Evolutionary conservation across 1,140 invertebrate genomes (phyloP).

Genomic region (Drosophila insularis): DNA sequence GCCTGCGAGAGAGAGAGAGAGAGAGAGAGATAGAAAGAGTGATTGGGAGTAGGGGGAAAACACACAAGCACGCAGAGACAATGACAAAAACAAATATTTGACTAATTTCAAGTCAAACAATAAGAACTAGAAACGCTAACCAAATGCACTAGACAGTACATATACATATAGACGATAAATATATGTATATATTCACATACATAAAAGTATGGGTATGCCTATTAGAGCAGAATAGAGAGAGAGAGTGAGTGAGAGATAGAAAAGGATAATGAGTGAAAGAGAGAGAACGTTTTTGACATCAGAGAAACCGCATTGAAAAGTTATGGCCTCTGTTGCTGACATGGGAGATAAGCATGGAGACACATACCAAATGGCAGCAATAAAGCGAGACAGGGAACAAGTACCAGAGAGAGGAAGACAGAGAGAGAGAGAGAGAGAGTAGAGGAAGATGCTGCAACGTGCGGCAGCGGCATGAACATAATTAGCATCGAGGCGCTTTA

Average conservation of each 20-base stretch:
- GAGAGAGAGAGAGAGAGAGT: not conserved
- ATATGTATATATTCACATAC: not conserved
- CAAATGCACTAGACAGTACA: slow-evolving; percentile 9
- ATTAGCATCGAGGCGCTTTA: slow-evolving; percentile 72
- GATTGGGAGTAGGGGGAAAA: not conserved
- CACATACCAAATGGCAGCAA: slow-evolving; percentile 1
- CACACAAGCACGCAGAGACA: slow-evolving; percentile 13
- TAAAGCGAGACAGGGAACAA: not conserved
- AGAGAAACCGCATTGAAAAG: slow-evolving; percentile 14
- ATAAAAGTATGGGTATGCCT: not conserved
- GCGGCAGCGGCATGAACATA: slow-evolving; percentile 48
- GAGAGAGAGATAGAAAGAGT: not conserved
- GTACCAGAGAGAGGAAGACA: not conserved
- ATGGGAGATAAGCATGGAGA: slow-evolving; percentile 12
- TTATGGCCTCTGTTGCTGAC: slow-evolving; percentile 23
- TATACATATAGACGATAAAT: not conserved
- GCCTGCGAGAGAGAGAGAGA: not conserved
- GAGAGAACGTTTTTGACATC: slow-evolving; percentile 8
- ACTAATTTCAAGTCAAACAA: slow-evolving; percentile 21
- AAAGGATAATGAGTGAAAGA: not conserved
- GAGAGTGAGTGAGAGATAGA: not conserved
- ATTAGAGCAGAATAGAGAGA: not conserved
- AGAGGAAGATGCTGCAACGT: not conserved
- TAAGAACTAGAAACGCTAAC: slow-evolving; percentile 19
- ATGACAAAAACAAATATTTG: slow-evolving; percentile 21